A percentile compares a stretch with the other conserved stretches of the same genome.
Conservation (phyloP, 2,113 vertebrate species). For the Aphyosemion australe region DNA sequence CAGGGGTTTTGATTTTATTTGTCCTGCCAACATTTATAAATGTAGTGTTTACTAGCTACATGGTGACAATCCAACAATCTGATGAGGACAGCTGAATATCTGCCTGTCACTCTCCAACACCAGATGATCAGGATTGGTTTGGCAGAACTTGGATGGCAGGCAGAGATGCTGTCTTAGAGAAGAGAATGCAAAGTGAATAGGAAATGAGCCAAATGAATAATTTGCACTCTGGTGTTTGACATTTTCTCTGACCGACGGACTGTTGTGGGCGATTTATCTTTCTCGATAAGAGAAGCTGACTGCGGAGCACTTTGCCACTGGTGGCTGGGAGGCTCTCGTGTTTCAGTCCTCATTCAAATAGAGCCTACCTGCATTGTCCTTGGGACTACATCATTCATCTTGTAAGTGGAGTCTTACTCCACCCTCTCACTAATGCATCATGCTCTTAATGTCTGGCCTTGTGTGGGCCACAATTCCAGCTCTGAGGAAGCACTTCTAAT, state of each 20-base stretch:
- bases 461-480: background rate
- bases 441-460: constrained; percentile 1
- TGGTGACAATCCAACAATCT: constrained; percentile 32
- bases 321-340: constrained; percentile 64
- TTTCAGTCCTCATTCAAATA: constrained; percentile 72
- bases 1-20: constrained; percentile 6
- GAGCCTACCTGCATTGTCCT: constrained; percentile 69
- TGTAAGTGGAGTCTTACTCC: constrained; percentile 64
- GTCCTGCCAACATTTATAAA: constrained; percentile 21
- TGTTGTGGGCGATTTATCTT: constrained; percentile 63
- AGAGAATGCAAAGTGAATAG: constrained; percentile 54
- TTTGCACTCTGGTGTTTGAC: constrained; percentile 47
- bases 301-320: constrained; percentile 52
- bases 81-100: constrained; percentile 49
- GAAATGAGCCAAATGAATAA: constrained; percentile 66
- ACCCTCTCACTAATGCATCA: constrained; percentile 29
- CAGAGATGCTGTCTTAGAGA: constrained; percentile 49
- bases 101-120: constrained; percentile 24
- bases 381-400: constrained; percentile 62
- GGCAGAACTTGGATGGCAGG: constrained; percentile 18
- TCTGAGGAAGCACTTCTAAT: background rate
- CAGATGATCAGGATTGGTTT: constrained; percentile 46
- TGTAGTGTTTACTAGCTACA: constrained; percentile 28
- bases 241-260: constrained; percentile 45
- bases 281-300: constrained; percentile 61